These are phyloP conservation scores for Ectemnius continuus DNA, from an alignment of 2,888 invertebrate species.

Conservation along the genomic window DNA sequence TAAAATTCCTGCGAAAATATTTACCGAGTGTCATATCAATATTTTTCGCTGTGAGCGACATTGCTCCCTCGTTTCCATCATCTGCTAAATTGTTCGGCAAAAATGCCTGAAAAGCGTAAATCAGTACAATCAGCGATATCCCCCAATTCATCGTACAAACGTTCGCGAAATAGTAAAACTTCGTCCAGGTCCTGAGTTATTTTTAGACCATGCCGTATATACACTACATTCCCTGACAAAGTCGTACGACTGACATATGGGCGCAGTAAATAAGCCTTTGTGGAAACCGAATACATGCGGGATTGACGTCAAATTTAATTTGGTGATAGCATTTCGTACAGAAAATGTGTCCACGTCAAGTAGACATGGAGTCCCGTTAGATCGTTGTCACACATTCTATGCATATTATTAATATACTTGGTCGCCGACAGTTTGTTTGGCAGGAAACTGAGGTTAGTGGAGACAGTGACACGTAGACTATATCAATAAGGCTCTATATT, in stretches of 20 bases:
- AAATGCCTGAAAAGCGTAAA: constrained; percentile 53
- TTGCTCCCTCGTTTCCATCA: constrained; percentile 86
- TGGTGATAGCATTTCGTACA: too few species aligned
- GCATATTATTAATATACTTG: background rate
- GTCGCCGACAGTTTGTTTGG: constrained; percentile 19
- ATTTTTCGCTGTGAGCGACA: constrained; percentile 88
- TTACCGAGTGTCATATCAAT: constrained; percentile 92
- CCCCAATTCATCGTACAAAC: background rate
- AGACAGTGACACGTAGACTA: constrained; percentile 37
- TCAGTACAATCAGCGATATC: background rate
- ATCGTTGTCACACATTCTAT: background rate
- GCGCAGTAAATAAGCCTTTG: too few species aligned
- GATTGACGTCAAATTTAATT: too few species aligned
- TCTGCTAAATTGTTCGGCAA: constrained; percentile 79
- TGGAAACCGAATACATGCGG: too few species aligned
- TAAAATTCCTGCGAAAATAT: constrained; percentile 48
- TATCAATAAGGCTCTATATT: constrained; percentile 11
- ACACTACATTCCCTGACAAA: too few species aligned
- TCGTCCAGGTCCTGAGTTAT: too few species aligned
- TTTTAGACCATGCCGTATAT: too few species aligned
- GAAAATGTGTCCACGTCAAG: too few species aligned
- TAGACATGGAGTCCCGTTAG: background rate
- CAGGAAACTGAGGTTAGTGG: constrained; percentile 31
- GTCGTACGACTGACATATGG: too few species aligned
- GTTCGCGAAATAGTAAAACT: too few species aligned